phyloP scores from a whole-genome alignment of 2,113 vertebrate genomes.

The Athene cunicularia region DNA sequence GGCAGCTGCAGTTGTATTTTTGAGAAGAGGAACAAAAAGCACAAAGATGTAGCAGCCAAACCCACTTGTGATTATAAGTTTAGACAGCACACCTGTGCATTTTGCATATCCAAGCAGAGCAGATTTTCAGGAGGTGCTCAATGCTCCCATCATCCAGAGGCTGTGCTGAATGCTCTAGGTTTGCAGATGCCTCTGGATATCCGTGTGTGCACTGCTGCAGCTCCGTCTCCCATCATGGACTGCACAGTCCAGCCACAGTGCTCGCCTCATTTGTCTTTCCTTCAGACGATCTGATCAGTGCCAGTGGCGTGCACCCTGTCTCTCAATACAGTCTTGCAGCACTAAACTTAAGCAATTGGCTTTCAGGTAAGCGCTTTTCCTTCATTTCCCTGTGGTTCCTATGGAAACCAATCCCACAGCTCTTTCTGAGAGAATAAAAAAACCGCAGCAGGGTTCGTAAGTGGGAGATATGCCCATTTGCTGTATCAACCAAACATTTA shows the following conservation, averaged over 20 bases:
- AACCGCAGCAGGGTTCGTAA: neutral
- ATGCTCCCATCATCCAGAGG: neutral
- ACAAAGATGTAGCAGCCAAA: neutral
- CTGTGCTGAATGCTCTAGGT: neutral
- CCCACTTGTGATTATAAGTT: neutral
- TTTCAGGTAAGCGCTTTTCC: neutral
- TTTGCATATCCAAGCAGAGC: neutral
- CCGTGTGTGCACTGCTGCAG: no score
- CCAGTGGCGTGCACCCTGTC: neutral
- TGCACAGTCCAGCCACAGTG: accelerated
- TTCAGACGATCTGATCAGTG: neutral
- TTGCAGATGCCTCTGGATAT: neutral
- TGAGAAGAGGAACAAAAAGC: neutral
- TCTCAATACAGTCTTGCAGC: neutral
- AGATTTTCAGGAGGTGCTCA: neutral
- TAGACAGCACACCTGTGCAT: neutral
- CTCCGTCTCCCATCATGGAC: neutral
- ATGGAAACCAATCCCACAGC: neutral
- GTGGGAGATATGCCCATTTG: neutral
- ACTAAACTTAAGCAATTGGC: neutral
- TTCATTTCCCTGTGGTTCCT: neutral
- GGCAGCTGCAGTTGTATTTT: neutral
- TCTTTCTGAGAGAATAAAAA: neutral
- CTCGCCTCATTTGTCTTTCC: neutral
- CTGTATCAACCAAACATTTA: neutral